Conservation (phyloP, 1,140 invertebrate genomes). For the Choristoneura fumiferana region DNA sequence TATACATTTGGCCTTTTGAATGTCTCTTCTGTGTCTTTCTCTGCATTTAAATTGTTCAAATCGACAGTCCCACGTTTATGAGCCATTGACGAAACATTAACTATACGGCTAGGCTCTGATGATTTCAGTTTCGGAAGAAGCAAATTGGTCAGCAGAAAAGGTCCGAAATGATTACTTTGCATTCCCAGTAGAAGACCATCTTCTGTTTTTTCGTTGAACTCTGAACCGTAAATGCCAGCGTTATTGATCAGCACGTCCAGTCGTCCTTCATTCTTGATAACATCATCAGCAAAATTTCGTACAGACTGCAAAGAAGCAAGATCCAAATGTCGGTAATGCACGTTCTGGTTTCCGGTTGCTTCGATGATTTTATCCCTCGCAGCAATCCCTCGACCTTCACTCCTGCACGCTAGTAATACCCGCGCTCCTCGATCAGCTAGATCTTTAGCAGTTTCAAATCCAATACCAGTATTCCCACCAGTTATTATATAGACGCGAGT, state of each 20-base stretch:
- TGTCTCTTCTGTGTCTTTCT: constrained; percentile 55
- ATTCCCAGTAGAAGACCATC: constrained; percentile 90
- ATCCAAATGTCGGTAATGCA: constrained; percentile 52
- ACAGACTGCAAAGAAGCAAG: constrained; percentile 49
- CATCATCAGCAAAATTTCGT: constrained; percentile 43
- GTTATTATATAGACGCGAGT: too few species aligned
- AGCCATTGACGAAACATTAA: constrained; percentile 89
- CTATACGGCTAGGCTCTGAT: constrained; percentile 87
- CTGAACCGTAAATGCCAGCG: constrained; percentile 78
- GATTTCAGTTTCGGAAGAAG: constrained; percentile 86
- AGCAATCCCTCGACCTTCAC: constrained; percentile 67
- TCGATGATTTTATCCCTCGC: constrained; percentile 48
- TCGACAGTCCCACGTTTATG: constrained; percentile 85
- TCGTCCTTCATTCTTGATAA: constrained; percentile 75
- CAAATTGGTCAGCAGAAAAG: constrained; percentile 87
- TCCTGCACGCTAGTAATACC: constrained; percentile 86
- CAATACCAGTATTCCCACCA: constrained; percentile 90
- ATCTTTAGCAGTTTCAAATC: constrained; percentile 84
- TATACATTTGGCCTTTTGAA: constrained; percentile 82
- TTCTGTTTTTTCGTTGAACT: constrained; percentile 75
- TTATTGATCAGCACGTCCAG: constrained; percentile 88
- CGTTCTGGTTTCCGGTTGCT: constrained; percentile 46
- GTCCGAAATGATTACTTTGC: constrained; percentile 92
- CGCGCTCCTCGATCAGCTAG: constrained; percentile 84
- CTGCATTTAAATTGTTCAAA: constrained; percentile 86